Evolutionary conservation across 2,888 invertebrate species (phyloP).

Genomic region (Ommatoiulus sabulosus): DNA sequence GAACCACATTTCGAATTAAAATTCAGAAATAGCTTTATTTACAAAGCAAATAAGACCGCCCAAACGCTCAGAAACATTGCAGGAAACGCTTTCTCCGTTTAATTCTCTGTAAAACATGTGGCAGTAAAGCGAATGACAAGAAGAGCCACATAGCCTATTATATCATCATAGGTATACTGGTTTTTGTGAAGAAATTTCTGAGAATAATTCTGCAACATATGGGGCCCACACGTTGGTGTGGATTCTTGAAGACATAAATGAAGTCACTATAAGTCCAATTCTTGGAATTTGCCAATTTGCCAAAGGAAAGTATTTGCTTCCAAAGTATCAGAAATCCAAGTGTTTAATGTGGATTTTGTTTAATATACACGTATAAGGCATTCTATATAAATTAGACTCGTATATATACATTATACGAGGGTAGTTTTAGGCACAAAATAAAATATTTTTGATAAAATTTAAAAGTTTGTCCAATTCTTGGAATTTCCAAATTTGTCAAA

Average conservation of each 20-base stretch:
- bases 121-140: background rate
- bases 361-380: no score
- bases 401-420: no score
- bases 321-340: no score
- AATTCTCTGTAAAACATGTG: background rate
- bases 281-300: background rate
- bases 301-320: no score
- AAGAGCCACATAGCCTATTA: background rate
- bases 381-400: no score
- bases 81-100: background rate
- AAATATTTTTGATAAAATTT: no score
- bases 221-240: background rate
- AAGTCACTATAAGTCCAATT: background rate
- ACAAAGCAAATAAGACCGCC: conserved; percentile 14
- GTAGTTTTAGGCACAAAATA: no score
- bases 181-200: background rate
- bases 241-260: background rate
- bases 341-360: no score
- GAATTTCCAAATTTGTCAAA: no score
- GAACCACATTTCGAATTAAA: background rate
- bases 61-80: background rate
- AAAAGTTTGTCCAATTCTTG: no score
- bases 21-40: background rate
- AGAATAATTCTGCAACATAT: background rate
- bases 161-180: background rate